These are phyloP conservation scores for Drosophila tripunctata DNA, from an alignment of 2,888 invertebrate genomes.

Conservation along the genomic window DNA sequence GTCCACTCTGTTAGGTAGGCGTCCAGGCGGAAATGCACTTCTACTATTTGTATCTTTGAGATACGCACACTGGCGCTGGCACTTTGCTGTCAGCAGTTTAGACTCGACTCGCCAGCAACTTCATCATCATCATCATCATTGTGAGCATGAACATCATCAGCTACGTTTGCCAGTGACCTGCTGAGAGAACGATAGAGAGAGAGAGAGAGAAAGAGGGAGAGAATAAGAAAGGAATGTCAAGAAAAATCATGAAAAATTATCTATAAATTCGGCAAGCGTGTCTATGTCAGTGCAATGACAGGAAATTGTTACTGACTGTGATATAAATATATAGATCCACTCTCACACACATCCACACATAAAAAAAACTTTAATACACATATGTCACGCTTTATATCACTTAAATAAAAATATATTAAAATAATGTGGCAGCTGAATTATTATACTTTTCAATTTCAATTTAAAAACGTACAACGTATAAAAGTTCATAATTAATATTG, in stretches of 20 bases:
- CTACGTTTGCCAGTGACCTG: conserved; percentile 59
- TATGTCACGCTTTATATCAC: conserved; percentile 50
- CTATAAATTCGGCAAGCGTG: conserved; percentile 74
- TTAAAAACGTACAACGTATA: neutral
- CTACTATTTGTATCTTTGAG: conserved; percentile 50
- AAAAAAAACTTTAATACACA: neutral
- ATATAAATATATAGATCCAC: conserved; percentile 47
- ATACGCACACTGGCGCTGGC: conserved; percentile 53
- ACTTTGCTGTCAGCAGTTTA: conserved; percentile 76
- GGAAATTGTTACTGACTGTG: conserved; percentile 60
- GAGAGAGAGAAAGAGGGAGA: conserved; percentile 10
- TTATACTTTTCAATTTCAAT: conserved; percentile 1
- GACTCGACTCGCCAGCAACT: conserved; percentile 59
- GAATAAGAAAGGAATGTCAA: conserved; percentile 40
- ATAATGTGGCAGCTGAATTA: conserved; percentile 46
- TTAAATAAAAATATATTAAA: conserved; percentile 30
- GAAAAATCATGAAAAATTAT: conserved; percentile 76
- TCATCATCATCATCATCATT: conserved; percentile 57
- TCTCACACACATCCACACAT: neutral
- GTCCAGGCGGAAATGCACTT: conserved; percentile 70
- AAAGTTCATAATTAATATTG: neutral
- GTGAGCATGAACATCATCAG: conserved; percentile 28
- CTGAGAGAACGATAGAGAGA: conserved; percentile 18
- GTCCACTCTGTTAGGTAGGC: conserved; percentile 40
- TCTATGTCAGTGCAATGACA: conserved; percentile 44